Evolutionary conservation across 1,140 invertebrate genomes (phyloP).

Genomic region (Drosophila lacertosa): DNA sequence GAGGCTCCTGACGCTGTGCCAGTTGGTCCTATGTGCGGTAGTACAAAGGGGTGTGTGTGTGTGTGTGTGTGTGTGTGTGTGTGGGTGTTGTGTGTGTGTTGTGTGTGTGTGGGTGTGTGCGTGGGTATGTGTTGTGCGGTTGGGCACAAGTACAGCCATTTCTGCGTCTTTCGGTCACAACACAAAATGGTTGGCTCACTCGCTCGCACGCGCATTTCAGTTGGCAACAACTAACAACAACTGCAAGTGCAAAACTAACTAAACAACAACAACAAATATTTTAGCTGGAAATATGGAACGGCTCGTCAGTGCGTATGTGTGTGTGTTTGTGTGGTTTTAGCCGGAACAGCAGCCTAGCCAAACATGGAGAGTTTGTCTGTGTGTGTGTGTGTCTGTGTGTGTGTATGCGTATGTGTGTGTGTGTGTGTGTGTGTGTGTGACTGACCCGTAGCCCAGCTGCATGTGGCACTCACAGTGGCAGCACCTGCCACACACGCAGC

Average conservation of each 20-base stretch:
- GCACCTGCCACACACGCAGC: conserved; percentile 10
- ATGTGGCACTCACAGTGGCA: conserved; percentile 32
- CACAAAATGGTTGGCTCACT: conserved; percentile 51
- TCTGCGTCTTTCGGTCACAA: conserved; percentile 6
- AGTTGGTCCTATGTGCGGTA: neutral
- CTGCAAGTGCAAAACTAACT: conserved; percentile 55
- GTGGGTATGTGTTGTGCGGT: neutral
- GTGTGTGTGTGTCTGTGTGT: conserved; percentile 6
- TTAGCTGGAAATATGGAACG: conserved; percentile 77
- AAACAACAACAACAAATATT: conserved; percentile 61
- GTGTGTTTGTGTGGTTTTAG: conserved; percentile 20
- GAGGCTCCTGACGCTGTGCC: conserved; percentile 24
- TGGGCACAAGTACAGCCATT: neutral
- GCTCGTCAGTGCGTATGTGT: conserved; percentile 26
- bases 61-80: neutral
- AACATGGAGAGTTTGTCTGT: neutral
- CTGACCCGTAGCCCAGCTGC: conserved; percentile 50
- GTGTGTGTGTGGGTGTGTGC: neutral
- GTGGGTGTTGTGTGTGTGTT: neutral
- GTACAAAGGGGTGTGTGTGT: neutral
- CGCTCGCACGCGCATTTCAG: conserved; percentile 36
- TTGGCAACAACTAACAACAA: conserved; percentile 32
- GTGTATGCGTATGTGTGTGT: conserved; percentile 1
- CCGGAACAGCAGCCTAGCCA: conserved; percentile 5
- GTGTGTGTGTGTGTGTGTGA: neutral